Evolutionary conservation across 1,140 invertebrate species (phyloP), one percentile per base, ranked within the genome.

Genomic region (Pseudomyrmex pallidus): DNA sequence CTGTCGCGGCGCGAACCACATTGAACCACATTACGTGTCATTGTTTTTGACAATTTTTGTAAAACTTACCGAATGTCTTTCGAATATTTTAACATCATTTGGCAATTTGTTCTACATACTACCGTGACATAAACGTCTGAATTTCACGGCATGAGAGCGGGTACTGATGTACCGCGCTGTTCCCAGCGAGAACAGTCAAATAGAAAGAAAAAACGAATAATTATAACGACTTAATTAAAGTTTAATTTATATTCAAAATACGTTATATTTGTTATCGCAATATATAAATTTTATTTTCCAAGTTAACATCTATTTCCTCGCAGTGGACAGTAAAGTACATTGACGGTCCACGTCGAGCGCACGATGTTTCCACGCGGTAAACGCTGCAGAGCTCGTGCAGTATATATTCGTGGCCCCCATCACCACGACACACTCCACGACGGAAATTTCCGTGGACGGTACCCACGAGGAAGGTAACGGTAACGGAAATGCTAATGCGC

Each of bases 401-500:
- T 73, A 67, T 56, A 56, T 54, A 82, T 87, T 78, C 70, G 85
- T 54, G 70, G 22, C 48, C 13, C 35, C 61, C 77, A 64, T 84
- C 74, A 70, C 44, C 52, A 61, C 35, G 35, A 35, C 35, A 35
- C 35, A 66, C 82, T 74, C 20, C 82, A 54, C 73, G 86, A 70
- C 56, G 76, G 87, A 85, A 88, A 88, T 88, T 88, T 83, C 84
- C 83, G 86, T 85, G 87, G 86, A 85, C 84, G 83, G 74, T 83
- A 83, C 83, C 83, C 86, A 70, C 63, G 86, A 85, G 83, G 54
- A 87, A 80, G 87, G 86, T 85, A 89, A 89, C 86, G 86, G 86
- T 91, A 91, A 92, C 91, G 89, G 88, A 92, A 92, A 92, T 92
- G 91, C 90, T 91, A 92, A 92, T 92, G 90, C 85, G 66, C 66